phyloP scores from a whole-genome alignment of 1,140 invertebrate species.

The Megalonaias nervosa region DNA sequence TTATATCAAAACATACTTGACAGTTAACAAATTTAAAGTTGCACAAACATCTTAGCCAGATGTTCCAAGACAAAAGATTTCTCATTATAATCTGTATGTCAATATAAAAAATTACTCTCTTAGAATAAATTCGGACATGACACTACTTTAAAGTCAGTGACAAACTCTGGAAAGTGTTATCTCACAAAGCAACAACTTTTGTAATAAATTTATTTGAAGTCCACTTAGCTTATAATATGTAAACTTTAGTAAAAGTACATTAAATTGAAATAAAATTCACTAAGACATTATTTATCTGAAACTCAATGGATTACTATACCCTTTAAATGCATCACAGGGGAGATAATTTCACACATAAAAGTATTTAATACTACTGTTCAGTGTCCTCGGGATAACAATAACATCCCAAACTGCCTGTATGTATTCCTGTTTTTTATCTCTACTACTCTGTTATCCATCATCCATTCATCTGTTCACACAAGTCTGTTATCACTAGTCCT shows the following conservation, averaged over 20 bases:
- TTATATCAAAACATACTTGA: neutral
- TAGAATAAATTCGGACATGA: neutral
- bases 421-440: neutral
- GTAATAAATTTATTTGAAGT: no score
- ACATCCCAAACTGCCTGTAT: no score
- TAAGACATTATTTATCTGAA: no score
- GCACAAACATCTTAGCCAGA: neutral
- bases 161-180: neutral
- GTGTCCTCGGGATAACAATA: no score
- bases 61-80: neutral
- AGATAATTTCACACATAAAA: no score
- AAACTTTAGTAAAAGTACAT: no score
- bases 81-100: neutral
- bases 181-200: no score
- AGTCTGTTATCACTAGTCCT: neutral
- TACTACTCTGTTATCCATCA: slow-evolving; percentile 3
- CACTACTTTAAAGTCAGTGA: neutral
- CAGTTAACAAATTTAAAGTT: neutral
- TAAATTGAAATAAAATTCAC: no score
- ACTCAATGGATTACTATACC: no score
- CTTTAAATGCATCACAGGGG: no score
- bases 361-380: no score
- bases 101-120: neutral
- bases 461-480: slow-evolving; percentile 1
- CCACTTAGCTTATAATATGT: no score